Conservation (phyloP, 2,888 invertebrate species). For the Lampropteryx suffumata region DNA sequence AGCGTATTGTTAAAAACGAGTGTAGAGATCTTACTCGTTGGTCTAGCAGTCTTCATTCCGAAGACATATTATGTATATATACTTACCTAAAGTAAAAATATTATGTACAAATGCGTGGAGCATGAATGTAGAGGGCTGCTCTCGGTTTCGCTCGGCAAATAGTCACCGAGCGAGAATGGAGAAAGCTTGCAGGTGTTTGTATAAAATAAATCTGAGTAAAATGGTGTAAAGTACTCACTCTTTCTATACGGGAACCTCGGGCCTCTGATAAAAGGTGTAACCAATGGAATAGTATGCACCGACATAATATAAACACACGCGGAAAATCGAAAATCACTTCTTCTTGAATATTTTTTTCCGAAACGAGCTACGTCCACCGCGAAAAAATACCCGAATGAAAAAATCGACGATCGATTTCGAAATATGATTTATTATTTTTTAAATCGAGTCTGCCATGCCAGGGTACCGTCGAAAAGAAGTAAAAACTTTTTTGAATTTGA, state of each 20-base stretch:
- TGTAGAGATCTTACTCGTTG: too few species aligned
- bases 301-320: slow-evolving; percentile 66
- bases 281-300: slow-evolving; percentile 76
- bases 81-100: too few species aligned
- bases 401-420: slow-evolving; percentile 66
- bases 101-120: too few species aligned
- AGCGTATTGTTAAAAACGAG: too few species aligned
- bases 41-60: too few species aligned
- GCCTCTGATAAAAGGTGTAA: slow-evolving; percentile 77
- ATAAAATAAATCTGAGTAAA: too few species aligned
- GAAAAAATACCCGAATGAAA: slow-evolving; percentile 60
- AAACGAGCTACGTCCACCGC: slow-evolving; percentile 49
- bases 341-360: slow-evolving; percentile 19
- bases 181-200: too few species aligned
- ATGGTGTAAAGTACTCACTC: slow-evolving; percentile 53
- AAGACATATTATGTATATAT: too few species aligned
- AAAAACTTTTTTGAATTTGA: slow-evolving; percentile 17
- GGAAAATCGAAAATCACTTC: slow-evolving; percentile 36
- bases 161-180: too few species aligned
- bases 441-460: slow-evolving; percentile 49
- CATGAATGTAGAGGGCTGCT: too few species aligned
- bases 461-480: slow-evolving; percentile 4
- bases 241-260: slow-evolving; percentile 79
- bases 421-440: slow-evolving; percentile 47
- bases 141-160: too few species aligned